A percentile compares a stretch with the other conserved stretches of the same genome.
Conservation (phyloP, 2,797 vertebrate species). For the Clarias fuscus region DNA sequence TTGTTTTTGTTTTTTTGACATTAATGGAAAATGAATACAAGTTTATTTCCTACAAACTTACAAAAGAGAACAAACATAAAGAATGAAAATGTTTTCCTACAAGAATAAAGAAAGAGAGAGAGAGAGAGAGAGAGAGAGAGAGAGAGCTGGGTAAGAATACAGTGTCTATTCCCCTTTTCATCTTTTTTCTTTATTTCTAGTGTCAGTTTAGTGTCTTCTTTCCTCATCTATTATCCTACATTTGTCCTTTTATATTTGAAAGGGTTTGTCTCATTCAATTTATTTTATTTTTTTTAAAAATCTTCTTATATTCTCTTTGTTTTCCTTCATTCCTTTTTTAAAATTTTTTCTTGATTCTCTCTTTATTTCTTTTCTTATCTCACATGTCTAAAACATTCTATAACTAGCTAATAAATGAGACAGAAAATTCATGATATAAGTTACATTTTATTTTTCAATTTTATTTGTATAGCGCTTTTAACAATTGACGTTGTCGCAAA, state of each 20-base stretch:
- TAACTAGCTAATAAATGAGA: neutral
- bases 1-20: neutral
- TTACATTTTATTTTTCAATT: no score
- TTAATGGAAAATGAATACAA: neutral
- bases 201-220: neutral
- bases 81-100: neutral
- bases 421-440: neutral
- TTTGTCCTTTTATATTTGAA: neutral
- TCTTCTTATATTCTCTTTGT: no score
- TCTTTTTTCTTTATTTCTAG: neutral
- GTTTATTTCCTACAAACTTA: neutral
- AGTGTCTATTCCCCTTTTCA: neutral
- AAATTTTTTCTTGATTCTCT: no score
- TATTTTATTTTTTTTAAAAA: neutral
- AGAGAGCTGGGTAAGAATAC: neutral
- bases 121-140: neutral
- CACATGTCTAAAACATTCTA: neutral
- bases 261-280: neutral
- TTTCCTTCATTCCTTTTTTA: no score
- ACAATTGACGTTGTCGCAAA: neutral
- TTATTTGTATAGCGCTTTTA: neutral
- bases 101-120: neutral
- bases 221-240: neutral
- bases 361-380: neutral
- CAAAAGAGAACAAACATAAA: neutral